phyloP scores from a whole-genome alignment of 2,888 invertebrate species.

The Eucriotettix oculatus region DNA sequence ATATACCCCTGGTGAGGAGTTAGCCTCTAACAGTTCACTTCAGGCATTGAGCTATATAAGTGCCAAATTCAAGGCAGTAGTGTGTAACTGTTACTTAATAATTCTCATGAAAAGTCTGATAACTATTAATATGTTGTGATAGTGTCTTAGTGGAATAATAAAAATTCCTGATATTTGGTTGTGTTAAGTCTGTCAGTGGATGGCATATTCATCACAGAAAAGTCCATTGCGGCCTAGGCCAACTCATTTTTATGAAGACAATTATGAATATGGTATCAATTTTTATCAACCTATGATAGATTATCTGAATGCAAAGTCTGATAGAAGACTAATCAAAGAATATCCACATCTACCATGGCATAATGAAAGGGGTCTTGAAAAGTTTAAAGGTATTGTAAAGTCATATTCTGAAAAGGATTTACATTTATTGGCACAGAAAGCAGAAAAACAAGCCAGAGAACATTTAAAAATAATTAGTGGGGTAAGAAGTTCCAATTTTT shows the following conservation, averaged over 20 bases:
- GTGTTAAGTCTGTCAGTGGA: constrained; percentile 1
- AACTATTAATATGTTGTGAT: too few species aligned
- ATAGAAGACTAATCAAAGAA: constrained; percentile 29
- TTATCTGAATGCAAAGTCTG: constrained; percentile 57
- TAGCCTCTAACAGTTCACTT: neutral
- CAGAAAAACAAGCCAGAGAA: constrained; percentile 50
- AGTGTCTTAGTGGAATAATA: neutral
- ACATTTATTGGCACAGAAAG: constrained; percentile 43
- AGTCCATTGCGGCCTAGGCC: constrained; percentile 32
- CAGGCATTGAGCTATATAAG: neutral
- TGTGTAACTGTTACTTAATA: neutral
- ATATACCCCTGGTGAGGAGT: neutral
- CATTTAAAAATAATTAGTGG: constrained; percentile 32
- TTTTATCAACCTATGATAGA: constrained; percentile 80
- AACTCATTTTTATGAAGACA: constrained; percentile 58
- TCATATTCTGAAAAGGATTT: constrained; percentile 53
- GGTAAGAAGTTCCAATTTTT: constrained; percentile 26
- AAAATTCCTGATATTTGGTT: neutral
- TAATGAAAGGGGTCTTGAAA: constrained; percentile 49
- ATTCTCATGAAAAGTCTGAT: too few species aligned
- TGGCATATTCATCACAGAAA: constrained; percentile 3
- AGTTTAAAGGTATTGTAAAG: constrained; percentile 46
- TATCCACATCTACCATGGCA: constrained; percentile 58
- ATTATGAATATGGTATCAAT: constrained; percentile 70
- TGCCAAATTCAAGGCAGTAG: constrained; percentile 1